Percentiles rank a stretch among this genome's conserved stretches.
These are phyloP conservation scores for Oreortyx pictus DNA, from an alignment of 2,797 vertebrate genomes.

Conservation along the genomic window DNA sequence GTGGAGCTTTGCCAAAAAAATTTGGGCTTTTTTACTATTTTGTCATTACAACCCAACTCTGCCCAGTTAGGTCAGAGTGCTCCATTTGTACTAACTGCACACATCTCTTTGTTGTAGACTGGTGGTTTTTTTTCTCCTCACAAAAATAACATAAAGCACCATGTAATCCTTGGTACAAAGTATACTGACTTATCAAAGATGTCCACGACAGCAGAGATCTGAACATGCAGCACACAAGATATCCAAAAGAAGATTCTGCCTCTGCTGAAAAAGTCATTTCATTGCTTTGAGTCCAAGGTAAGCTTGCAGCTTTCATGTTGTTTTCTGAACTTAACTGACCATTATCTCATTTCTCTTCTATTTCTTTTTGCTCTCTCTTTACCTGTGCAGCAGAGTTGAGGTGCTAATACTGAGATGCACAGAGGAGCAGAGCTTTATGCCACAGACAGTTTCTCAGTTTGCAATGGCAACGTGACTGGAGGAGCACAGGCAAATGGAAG, in stretches of 20 bases:
- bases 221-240: not conserved
- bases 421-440: not conserved
- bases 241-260: not conserved
- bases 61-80: accelerated
- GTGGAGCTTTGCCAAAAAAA: not conserved
- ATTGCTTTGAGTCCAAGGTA: not conserved
- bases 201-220: not conserved
- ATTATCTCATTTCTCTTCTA: not conserved
- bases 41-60: not conserved
- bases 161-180: not conserved
- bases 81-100: not conserved
- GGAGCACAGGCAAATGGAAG: not conserved
- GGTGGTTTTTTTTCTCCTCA: not conserved
- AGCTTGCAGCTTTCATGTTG: not conserved
- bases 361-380: not conserved
- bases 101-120: not conserved
- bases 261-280: not conserved
- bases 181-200: not conserved
- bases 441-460: not conserved
- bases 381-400: not conserved
- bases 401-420: not conserved
- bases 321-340: not conserved
- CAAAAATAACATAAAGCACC: not conserved
- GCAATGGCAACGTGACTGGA: not conserved
- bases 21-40: not conserved